A percentile compares a stretch with the other conserved stretches of the same genome.
These are phyloP conservation scores for Linnaemya tessellans DNA, from an alignment of 2,888 invertebrate genomes.

Conservation along the genomic window DNA sequence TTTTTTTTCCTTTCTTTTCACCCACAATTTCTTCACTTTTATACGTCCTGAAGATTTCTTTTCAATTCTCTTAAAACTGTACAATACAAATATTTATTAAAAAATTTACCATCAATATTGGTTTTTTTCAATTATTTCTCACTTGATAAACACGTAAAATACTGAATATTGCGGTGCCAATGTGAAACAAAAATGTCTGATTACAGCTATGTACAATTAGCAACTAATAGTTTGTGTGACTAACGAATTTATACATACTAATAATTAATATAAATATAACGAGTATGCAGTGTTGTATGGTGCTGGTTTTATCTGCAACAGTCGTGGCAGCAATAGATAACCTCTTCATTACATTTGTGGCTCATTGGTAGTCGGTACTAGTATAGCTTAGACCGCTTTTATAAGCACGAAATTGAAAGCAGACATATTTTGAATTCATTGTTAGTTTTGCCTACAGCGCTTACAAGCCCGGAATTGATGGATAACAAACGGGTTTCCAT, in stretches of 20 bases:
- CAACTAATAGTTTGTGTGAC: slow-evolving; percentile 47
- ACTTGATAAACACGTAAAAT: slow-evolving; percentile 38
- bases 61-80: background rate
- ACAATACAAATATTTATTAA: background rate
- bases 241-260: slow-evolving; percentile 51
- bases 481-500: no score
- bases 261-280: slow-evolving; percentile 57
- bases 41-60: background rate
- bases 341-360: no score
- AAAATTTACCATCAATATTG: slow-evolving; percentile 61
- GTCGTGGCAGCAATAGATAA: no score
- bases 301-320: no score
- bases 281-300: slow-evolving; percentile 33
- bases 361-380: no score
- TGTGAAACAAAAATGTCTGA: slow-evolving; percentile 64
- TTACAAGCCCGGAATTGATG: no score
- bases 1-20: slow-evolving; percentile 43
- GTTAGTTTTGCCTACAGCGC: no score
- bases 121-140: slow-evolving; percentile 30
- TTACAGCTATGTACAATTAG: slow-evolving; percentile 67
- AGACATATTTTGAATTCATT: no score
- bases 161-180: slow-evolving; percentile 47
- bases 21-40: slow-evolving; percentile 49
- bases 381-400: no score
- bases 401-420: no score